These are phyloP conservation scores for Psophia crepitans DNA, from an alignment of 2,113 vertebrate species.

Conservation along the genomic window DNA sequence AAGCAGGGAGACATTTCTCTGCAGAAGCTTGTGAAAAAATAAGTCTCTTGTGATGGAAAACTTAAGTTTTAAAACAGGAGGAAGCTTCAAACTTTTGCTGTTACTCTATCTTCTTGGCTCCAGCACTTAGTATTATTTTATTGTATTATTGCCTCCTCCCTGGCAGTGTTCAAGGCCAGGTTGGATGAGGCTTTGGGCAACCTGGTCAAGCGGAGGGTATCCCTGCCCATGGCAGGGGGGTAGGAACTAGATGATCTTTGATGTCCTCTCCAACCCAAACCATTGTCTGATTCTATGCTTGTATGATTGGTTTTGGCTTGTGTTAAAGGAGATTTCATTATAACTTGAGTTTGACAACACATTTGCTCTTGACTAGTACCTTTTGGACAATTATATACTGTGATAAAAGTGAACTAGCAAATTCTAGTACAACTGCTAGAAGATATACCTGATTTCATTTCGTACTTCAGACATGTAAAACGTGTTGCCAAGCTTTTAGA, in stretches of 20 bases:
- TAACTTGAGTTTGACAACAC: neutral
- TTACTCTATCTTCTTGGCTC: neutral
- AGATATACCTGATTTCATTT: neutral
- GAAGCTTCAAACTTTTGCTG: neutral
- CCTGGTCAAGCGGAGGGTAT: too few species aligned
- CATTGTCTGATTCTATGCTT: too few species aligned
- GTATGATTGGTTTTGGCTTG: neutral
- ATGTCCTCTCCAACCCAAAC: too few species aligned
- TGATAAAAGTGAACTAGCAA: neutral
- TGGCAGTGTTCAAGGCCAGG: too few species aligned
- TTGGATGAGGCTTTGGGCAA: too few species aligned
- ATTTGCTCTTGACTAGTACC: neutral
- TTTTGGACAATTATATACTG: neutral
- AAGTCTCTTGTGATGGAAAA: neutral
- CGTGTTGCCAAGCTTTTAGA: neutral
- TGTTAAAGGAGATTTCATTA: neutral
- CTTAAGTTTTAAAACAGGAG: neutral
- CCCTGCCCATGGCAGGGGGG: too few species aligned
- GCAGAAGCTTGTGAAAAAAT: neutral
- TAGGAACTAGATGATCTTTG: too few species aligned
- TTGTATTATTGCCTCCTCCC: too few species aligned
- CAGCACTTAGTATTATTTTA: neutral
- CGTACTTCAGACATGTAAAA: neutral
- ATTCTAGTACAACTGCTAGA: neutral
- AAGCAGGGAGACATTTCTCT: neutral